Evolutionary conservation across 2,888 invertebrate species (phyloP), one percentile per base, ranked within the genome.

Genomic region (Apotomis betuletana): DNA sequence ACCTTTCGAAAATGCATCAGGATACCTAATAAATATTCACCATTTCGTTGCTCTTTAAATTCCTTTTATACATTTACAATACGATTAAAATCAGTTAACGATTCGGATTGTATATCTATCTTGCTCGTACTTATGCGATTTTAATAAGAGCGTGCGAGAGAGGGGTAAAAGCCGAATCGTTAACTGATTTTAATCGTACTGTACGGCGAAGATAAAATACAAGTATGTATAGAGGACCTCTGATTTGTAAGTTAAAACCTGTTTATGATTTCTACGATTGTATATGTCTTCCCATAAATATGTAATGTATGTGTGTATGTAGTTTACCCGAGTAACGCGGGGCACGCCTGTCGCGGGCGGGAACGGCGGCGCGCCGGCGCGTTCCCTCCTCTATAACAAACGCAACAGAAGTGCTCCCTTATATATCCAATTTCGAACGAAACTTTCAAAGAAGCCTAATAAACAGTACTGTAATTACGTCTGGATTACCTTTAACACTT

Each of bases 401-500:
- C 36, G 64, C 15, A 27, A 46, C 62, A 54, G 59, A 55, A 9
- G 46, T 58, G 60, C 65, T 70, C 67, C 49, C 57, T 27, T 15
- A 51, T 49, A 71, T 57, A 67, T 62, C 57, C 62, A 74, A 77
- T 70, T 75, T 74, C 82, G 87, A 83, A 80, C 76, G 83, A 84
- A 85, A 80, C 77, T 70, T 77, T 81, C 77, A 78, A 85, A 82
- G 82, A 89, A 90, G 91, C 89, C 81, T 87, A 82, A 79, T 85
- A 85, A 87, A 89, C 84, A 87, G 86, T 87, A 88, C 79, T 87
- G 88, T 83, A 86, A 85, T 81, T 82, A 82, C 81, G 81, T 80
- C 85, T 87, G 86, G 87, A 87, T 89, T 90, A 91, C 85, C 81
- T 89, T 89, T 90, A 93, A 93, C 93, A 93, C 93, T 93, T 94